A percentile compares a stretch with the other conserved stretches of the same genome.
These are phyloP conservation scores for Tetramorium alpestre DNA, from an alignment of 1,140 invertebrate species.

Conservation along the genomic window DNA sequence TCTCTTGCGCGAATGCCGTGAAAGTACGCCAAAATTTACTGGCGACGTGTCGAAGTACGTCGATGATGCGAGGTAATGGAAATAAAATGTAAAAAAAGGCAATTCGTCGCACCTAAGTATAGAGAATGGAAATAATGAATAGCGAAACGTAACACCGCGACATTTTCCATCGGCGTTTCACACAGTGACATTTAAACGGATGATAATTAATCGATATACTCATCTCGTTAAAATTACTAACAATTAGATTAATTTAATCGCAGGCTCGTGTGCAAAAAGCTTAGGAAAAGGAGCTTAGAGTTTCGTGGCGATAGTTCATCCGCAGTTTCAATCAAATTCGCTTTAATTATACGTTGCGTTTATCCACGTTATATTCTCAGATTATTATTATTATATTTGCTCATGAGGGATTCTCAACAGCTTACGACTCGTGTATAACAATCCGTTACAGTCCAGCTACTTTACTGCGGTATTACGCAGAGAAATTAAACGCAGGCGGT, in stretches of 20 bases:
- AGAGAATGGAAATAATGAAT: background rate
- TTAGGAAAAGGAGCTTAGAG: background rate
- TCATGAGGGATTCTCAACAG: slow-evolving; percentile 24
- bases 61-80: background rate
- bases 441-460: slow-evolving; percentile 54
- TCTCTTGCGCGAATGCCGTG: background rate
- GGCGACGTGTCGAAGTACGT: slow-evolving; percentile 9
- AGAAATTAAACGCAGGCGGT: slow-evolving; percentile 60
- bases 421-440: slow-evolving; percentile 49
- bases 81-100: background rate
- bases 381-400: slow-evolving; percentile 49
- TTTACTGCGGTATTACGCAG: slow-evolving; percentile 56
- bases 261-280: background rate
- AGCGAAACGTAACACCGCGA: background rate
- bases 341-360: background rate
- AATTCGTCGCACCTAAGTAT: background rate
- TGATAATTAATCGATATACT: background rate
- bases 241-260: background rate
- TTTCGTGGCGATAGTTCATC: background rate
- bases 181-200: background rate
- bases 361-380: slow-evolving; percentile 7
- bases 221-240: background rate
- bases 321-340: slow-evolving; percentile 14
- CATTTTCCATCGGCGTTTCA: background rate
- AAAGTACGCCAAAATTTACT: slow-evolving; percentile 25